Evolutionary conservation across 2,888 invertebrate species (phyloP), one percentile per base, ranked within the genome.

Genomic region (Cecidostiba fungosa): DNA sequence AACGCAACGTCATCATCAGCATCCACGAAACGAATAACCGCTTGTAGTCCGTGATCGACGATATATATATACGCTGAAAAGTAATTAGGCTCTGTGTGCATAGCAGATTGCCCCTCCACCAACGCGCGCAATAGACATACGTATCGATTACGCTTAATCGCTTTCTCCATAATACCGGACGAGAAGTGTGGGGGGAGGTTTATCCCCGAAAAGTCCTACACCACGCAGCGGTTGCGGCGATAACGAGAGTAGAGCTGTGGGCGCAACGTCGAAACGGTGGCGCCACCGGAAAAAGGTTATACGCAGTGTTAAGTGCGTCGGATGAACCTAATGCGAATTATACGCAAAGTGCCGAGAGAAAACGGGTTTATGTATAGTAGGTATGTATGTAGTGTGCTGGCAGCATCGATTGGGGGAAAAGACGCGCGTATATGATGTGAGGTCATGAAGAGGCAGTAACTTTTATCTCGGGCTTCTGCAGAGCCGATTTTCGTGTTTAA

Each of bases 141-240:
- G 59, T 59, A 59, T 59, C 23, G 23, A 59, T 59, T 59, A 59
- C n/a, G 23, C 59, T n/a, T 23, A 59, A 59, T 59, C 59, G 59
- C 59, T 59, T 59, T 59, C 59, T 59, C 59, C 59, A 19, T 50
- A 50, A 50, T 50, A 50, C 3, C 0, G 50, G 50, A 16, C 16
- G 10, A 5, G 0, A 0, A 50, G 3, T 50, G 19, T 19, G 0
- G 59, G 19, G 2, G 59, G 23, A n/a, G 23, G 23, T 59, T 23
- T 23, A 59, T 23, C 6, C 23, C 10, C 4, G 50, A 50, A 50
- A 50, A 50, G 50, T 19, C 16, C 3, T 50, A 10, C 16, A 47
- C 6, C 43, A 14, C 10, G 10, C 39, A 6, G 1, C 39, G n/a
- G n/a, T n/a, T n/a, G 3, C 43, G 10, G 43, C 43, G 36, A 36